Evolutionary conservation across 30 jellyfish, hydroid and myxozoan species (phyloP), one percentile per base, ranked within the genome.

Genomic region (Cassiopea andromeda): DNA sequence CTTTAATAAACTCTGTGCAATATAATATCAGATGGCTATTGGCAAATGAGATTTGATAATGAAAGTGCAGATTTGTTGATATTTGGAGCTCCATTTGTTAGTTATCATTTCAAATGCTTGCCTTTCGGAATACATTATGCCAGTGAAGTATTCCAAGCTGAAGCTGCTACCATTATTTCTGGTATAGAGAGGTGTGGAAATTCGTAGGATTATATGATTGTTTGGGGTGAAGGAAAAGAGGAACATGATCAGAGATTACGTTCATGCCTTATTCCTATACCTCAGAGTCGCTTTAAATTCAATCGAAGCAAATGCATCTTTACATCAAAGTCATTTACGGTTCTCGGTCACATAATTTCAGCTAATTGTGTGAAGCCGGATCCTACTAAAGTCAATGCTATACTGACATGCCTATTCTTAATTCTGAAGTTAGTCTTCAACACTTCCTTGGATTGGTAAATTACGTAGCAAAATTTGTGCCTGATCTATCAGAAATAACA

Each of bases 71-170:
- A 60, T 1, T 75, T 93, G 57, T 60, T 82, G 78, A 93, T 96
- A 46, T 86, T 93, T 61, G 92, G 66, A 66, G 83, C 97, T 13
- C 93, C 93, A 47, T 90, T 89, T 61, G 98, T 96, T 43, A 77
- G 98, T 14, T 89, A 75, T 77, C 87, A 90, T 60, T 93, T 78
- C 69, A 81, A 69, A 49, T 90, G 98, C n/a, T 17, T 93, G 15
- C 95, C 96, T 0, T 93, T 91, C 46, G 98, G 97, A 14, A 89
- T 93, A 47, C 97, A 85, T 69, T 85, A 94, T 6, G 96, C 96
- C 44, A 79, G 93, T 61, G 91, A 92, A 72, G 85, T 85, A 1
- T 91, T 83, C 69, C 94, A 89, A 57, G 89, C 48, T 1, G 87
- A 74, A 68, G 59, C 77, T 44, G 89, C 95, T 50, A 85, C 79